Evolutionary conservation across 92 coral and sea anemone genomes (phyloP).

Genomic region (Anthopleura xanthogrammica): DNA sequence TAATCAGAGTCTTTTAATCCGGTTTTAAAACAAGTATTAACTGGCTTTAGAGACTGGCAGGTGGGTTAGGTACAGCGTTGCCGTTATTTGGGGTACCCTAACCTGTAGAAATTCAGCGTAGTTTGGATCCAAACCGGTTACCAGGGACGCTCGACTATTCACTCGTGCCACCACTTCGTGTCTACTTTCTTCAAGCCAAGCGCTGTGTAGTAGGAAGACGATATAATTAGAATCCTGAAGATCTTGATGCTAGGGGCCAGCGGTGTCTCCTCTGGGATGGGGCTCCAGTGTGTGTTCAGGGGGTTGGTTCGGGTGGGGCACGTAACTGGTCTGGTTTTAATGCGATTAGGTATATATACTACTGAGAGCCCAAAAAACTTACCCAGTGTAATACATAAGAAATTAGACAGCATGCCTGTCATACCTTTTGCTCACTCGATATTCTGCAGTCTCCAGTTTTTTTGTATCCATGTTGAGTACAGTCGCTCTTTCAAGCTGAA

Average conservation of each 20-base stretch:
- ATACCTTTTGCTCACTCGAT: slow-evolving; percentile 94
- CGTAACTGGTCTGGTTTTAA: too few relatives aligned
- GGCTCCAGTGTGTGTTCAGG: too few relatives aligned
- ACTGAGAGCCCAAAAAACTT: too few relatives aligned
- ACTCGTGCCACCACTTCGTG: slow-evolving; percentile 57
- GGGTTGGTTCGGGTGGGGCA: too few relatives aligned
- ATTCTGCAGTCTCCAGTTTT: slow-evolving; percentile 74
- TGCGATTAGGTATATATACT: too few relatives aligned
- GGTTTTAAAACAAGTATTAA: background rate
- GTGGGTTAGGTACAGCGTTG: background rate
- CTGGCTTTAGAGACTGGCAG: background rate
- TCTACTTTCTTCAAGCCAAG: slow-evolving; percentile 68
- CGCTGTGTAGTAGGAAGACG: slow-evolving; percentile 28
- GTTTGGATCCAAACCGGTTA: slow-evolving; percentile 69
- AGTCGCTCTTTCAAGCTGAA: slow-evolving; percentile 84
- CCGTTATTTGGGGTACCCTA: background rate
- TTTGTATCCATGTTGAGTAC: slow-evolving; percentile 71
- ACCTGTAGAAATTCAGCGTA: slow-evolving; percentile 89
- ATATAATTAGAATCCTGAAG: too few relatives aligned
- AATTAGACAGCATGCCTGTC: background rate
- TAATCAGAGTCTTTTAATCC: too few relatives aligned
- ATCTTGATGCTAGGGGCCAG: too few relatives aligned
- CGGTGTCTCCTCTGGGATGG: too few relatives aligned
- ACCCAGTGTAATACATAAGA: too few relatives aligned
- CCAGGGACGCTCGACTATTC: slow-evolving; percentile 60